A percentile compares a stretch with the other conserved stretches of the same genome.
phyloP scores from a whole-genome alignment of 1,140 invertebrate species.

The Teleopsis dalmanni region DNA sequence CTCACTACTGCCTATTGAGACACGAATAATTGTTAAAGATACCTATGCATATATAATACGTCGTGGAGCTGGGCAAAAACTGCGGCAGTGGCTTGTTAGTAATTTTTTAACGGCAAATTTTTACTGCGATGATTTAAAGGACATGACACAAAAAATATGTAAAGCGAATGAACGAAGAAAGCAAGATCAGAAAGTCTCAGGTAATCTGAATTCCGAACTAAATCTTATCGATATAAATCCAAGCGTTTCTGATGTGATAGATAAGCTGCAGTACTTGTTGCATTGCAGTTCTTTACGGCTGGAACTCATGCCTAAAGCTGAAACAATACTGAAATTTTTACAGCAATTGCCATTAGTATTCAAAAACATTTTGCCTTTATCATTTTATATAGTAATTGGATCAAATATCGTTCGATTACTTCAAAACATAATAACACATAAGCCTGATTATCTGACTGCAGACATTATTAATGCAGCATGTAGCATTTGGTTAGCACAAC shows the following conservation, averaged over 20 bases:
- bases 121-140: slow-evolving; percentile 31
- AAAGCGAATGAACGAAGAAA: slow-evolving; percentile 22
- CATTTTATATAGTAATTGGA: slow-evolving; percentile 29
- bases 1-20: slow-evolving; percentile 29
- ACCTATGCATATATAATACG: slow-evolving; percentile 28
- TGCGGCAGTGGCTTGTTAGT: slow-evolving; percentile 26
- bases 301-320: background rate
- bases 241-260: slow-evolving; percentile 25
- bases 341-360: slow-evolving; percentile 1
- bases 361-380: slow-evolving; percentile 17
- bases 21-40: slow-evolving; percentile 19
- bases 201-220: background rate
- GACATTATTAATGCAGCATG: slow-evolving; percentile 13
- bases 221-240: background rate
- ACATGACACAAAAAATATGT: slow-evolving; percentile 26
- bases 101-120: slow-evolving; percentile 28
- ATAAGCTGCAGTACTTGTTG: slow-evolving; percentile 30
- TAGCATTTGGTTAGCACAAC: slow-evolving; percentile 4
- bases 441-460: slow-evolving; percentile 9
- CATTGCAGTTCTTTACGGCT: slow-evolving; percentile 19
- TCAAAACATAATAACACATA: slow-evolving; percentile 28
- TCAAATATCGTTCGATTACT: slow-evolving; percentile 23
- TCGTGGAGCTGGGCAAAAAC: slow-evolving; percentile 14
- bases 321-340: slow-evolving; percentile 1
- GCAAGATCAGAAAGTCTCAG: slow-evolving; percentile 1